These are phyloP conservation scores for Leptoteleia sp. DNA, from an alignment of 1,140 invertebrate species.

Conservation along the genomic window DNA sequence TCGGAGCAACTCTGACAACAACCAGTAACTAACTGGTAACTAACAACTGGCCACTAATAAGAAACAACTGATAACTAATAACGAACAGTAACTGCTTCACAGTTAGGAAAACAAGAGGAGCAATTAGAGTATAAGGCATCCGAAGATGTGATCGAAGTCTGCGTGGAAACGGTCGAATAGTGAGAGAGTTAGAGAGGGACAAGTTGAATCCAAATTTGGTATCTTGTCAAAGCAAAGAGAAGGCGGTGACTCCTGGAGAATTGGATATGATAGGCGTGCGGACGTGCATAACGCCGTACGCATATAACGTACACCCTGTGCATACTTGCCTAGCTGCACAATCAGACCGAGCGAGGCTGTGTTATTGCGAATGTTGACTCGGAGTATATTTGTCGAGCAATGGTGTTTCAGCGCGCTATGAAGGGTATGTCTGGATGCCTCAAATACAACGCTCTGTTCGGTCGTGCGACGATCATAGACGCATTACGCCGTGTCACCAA, in stretches of 20 bases:
- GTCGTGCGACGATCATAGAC: constrained; percentile 68
- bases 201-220: constrained; percentile 28
- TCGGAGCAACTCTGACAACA: no score
- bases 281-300: constrained; percentile 65
- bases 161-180: constrained; percentile 5
- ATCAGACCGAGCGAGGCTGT: constrained; percentile 73
- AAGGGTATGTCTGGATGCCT: constrained; percentile 64
- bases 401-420: constrained; percentile 71
- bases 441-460: constrained; percentile 66
- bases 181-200: no score
- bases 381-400: constrained; percentile 80
- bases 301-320: constrained; percentile 54
- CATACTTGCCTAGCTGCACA: constrained; percentile 69
- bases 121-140: no score
- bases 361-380: constrained; percentile 79
- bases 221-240: constrained; percentile 56
- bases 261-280: constrained; percentile 66
- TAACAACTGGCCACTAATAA: no score
- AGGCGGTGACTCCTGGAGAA: constrained; percentile 42
- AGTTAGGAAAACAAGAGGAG: no score
- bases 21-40: no score
- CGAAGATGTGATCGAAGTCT: no score
- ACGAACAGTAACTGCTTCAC: no score
- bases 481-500: constrained; percentile 66
- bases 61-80: no score